Base-by-base conservation (phyloP, 1,140 invertebrate genomes). In the Nasonia giraulti region DNA sequence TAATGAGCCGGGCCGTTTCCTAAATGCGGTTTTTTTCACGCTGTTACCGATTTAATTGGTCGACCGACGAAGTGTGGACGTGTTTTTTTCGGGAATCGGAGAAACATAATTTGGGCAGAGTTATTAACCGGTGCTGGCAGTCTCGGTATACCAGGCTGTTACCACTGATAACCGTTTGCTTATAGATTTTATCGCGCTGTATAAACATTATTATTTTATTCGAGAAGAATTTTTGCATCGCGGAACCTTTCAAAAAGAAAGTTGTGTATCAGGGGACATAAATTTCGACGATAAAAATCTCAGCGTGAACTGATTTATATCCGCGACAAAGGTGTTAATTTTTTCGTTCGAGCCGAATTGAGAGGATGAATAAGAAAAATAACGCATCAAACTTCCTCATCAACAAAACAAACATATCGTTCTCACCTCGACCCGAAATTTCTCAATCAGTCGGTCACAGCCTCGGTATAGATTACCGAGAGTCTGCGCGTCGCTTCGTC, bases 331-430 rank as follows among this genome's bases (percentile, higher is more conserved):
- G 55, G 55, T 62, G 55, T 20, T 20, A n/a, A 62, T 62, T 62
- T 62, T 20, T n/a, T 23, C 23, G 23, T 23, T 23, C 23, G 33
- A 37, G 33, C 33, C 33, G 17, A 55, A 55, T 55, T 1, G 50
- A 17, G 50, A 55, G 14, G 17, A 1, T 20, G 55, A 62, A n/a
- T 20, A n/a, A 50, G 47, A 50, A n/a, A 62, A n/a, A 62, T 8
- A 62, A 6, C 17, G 40, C 40, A 44, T 44, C 40, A 44, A 8
- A n/a, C 55, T 20, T 2, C 27, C 8, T 55, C n/a, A 78, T 7
- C 10, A 11, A 2, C 17, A 80, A 73, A 80, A 44, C 40, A 80
- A 80, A 80, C 44, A 73, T 71, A 80, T 47, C 23, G 17, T 71
- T 80, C 79, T 1, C 12, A 50, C 79, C 11, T 55, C 17, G 3